Conservation (phyloP, 2,113 vertebrate species). For the Eupsittula cactorum region DNA sequence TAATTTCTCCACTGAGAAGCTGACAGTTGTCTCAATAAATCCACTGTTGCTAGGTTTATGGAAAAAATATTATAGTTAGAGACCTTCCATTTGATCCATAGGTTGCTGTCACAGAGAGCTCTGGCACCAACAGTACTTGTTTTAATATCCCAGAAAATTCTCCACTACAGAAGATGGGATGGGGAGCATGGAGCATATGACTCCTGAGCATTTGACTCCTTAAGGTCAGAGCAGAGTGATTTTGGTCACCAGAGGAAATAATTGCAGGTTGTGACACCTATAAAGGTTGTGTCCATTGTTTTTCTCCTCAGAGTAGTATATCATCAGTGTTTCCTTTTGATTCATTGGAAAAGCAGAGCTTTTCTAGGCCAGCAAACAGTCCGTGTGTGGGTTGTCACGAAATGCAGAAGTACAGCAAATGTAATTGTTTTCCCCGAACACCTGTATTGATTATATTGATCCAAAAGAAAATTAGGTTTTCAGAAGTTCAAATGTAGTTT, state of each 20-base stretch:
- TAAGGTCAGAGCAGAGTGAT: background rate
- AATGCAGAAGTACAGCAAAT: background rate
- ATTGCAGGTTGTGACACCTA: background rate
- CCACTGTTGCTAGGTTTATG: background rate
- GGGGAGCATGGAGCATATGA: background rate
- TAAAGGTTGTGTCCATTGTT: background rate
- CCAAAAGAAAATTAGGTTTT: slow-evolving; percentile 62
- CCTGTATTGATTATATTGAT: slow-evolving; percentile 42
- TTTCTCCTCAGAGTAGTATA: background rate
- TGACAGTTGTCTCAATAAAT: background rate
- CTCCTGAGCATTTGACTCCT: background rate
- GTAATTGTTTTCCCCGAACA: background rate
- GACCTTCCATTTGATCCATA: background rate
- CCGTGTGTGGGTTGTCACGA: background rate
- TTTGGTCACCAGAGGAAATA: background rate
- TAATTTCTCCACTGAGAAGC: background rate
- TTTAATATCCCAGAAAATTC: background rate
- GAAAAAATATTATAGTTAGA: background rate
- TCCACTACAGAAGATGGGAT: background rate
- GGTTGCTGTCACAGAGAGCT: background rate
- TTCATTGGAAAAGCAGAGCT: background rate
- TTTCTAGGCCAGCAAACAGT: background rate
- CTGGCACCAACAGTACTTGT: background rate
- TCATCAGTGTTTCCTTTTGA: background rate
- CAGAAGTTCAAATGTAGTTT: slow-evolving; percentile 57